Conservation (phyloP, 1,140 invertebrate species). For the Nephila pilipes region DNA sequence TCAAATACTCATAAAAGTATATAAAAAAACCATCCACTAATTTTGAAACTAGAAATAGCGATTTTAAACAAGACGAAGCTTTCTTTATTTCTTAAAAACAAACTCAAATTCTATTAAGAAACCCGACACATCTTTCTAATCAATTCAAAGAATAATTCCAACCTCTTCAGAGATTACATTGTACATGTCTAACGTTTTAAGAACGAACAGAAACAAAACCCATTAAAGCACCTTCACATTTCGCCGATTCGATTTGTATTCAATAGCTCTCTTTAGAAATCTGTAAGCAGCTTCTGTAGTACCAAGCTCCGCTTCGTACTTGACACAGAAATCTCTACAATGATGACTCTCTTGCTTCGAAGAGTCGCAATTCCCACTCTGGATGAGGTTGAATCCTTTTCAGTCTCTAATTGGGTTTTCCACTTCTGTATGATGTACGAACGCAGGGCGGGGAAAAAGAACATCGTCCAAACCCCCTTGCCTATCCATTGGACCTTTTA, state of each 20-base stretch:
- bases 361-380: constrained; percentile 20
- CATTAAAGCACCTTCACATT: background rate
- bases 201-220: background rate
- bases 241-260: background rate
- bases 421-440: constrained; percentile 52
- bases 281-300: background rate
- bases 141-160: background rate
- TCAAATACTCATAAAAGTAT: no score
- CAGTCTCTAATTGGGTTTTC: constrained; percentile 53
- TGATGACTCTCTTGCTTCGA: background rate
- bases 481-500: constrained; percentile 25
- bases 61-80: no score
- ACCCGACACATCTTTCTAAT: no score
- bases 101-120: no score
- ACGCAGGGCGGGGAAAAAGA: background rate
- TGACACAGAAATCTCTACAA: constrained; percentile 10
- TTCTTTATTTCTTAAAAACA: no score
- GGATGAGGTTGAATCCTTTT: background rate
- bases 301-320: background rate
- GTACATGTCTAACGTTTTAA: background rate
- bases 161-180: background rate
- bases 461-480: constrained; percentile 10
- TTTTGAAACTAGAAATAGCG: no score
- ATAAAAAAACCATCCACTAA: no score
- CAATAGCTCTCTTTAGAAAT: background rate